Conservation (phyloP, 37 sponge, comb jelly and placozoan genomes). For the Axinella damicornis region DNA sequence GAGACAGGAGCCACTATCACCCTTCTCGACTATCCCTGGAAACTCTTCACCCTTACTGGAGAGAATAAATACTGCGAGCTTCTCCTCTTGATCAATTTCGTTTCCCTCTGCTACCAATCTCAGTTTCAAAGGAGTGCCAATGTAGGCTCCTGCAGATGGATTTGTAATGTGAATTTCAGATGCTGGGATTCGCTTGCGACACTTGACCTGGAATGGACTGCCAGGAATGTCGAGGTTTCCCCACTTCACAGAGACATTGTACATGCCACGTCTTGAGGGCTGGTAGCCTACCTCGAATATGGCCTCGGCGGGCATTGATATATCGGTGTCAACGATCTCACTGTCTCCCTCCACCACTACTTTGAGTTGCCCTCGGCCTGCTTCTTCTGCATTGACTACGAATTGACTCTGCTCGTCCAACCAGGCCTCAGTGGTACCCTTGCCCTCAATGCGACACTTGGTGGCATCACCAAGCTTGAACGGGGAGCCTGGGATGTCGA, state of each 20-base stretch:
- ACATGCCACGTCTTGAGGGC: slow-evolving; percentile 52
- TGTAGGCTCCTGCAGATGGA: slow-evolving; percentile 8
- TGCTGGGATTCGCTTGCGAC: slow-evolving; percentile 39
- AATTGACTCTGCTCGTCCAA: slow-evolving; percentile 40
- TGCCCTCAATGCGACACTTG: slow-evolving; percentile 68
- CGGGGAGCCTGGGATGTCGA: slow-evolving; percentile 82
- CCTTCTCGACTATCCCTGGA: slow-evolving; percentile 6
- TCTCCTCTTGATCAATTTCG: slow-evolving; percentile 30
- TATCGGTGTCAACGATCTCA: slow-evolving; percentile 33
- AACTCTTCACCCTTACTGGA: slow-evolving; percentile 14
- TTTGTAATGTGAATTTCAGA: slow-evolving; percentile 28
- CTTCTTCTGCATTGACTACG: slow-evolving; percentile 51
- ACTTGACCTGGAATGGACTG: slow-evolving; percentile 73
- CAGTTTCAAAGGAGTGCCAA: slow-evolving; percentile 34
- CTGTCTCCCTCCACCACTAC: slow-evolving; percentile 55
- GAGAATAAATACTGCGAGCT: slow-evolving; percentile 45
- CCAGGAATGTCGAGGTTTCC: slow-evolving; percentile 65
- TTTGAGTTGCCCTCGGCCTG: slow-evolving; percentile 61
- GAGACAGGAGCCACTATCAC: neutral
- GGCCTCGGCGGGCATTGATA: slow-evolving; percentile 23
- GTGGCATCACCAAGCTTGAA: slow-evolving; percentile 68
- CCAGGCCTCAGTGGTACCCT: slow-evolving; percentile 64
- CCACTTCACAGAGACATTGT: slow-evolving; percentile 71
- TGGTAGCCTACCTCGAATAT: slow-evolving; percentile 67
- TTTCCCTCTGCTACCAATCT: slow-evolving; percentile 31